These are phyloP conservation scores for Phrynocephalus vlangalii DNA, from an alignment of 2,797 vertebrate genomes.

Conservation along the genomic window DNA sequence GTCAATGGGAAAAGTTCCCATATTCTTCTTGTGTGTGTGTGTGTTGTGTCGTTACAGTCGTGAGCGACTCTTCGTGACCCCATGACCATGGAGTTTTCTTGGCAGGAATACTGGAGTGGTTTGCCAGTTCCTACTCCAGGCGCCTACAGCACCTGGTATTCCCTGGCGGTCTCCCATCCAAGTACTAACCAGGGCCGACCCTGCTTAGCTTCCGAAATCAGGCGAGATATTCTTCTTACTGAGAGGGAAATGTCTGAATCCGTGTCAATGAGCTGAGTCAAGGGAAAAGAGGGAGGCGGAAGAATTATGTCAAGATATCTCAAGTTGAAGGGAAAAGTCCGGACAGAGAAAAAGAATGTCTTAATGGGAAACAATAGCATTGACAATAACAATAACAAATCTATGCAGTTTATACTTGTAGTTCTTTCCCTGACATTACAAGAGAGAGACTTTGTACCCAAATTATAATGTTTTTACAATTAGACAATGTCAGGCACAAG, in stretches of 20 bases:
- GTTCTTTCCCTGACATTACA: background rate
- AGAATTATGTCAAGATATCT: background rate
- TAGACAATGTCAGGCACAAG: background rate
- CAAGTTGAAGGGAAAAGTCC: background rate
- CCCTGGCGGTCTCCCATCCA: no score
- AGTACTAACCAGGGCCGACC: no score
- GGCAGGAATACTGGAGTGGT: no score
- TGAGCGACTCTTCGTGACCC: no score
- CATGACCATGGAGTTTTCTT: no score
- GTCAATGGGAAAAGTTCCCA: background rate
- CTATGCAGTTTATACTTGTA: constrained; percentile 15
- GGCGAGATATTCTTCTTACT: background rate
- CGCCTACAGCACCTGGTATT: no score
- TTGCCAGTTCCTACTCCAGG: no score
- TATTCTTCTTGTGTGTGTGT: background rate
- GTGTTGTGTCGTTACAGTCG: no score
- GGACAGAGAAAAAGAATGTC: background rate
- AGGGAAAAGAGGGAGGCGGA: background rate
- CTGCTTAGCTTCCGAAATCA: no score
- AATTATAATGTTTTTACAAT: constrained; percentile 4
- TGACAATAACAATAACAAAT: background rate
- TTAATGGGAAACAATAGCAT: background rate
- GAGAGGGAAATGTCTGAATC: background rate
- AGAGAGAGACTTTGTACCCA: background rate
- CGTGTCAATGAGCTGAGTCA: no score